These are phyloP conservation scores for Muscicapa adusta DNA, from an alignment of 2,113 vertebrate species.

Conservation along the genomic window DNA sequence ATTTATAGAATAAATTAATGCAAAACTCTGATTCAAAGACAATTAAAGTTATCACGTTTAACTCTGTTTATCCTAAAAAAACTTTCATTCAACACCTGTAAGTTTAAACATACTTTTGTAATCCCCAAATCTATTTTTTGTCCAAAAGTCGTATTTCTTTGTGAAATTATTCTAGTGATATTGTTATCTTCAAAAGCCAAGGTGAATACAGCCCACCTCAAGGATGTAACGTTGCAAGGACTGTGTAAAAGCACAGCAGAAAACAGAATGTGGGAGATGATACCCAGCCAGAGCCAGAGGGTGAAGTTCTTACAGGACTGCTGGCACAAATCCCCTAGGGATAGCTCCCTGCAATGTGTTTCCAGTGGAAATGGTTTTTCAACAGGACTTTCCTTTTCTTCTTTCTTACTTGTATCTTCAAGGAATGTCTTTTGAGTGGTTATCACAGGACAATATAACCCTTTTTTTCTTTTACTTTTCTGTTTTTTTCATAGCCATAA, in stretches of 20 bases:
- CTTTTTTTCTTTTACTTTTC: background rate
- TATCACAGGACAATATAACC: background rate
- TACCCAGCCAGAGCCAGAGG: background rate
- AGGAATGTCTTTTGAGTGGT: background rate
- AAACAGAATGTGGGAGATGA: background rate
- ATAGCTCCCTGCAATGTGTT: background rate
- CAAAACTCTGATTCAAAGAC: background rate
- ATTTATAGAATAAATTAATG: background rate
- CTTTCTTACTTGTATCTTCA: background rate
- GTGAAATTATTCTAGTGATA: background rate
- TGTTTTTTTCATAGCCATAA: background rate
- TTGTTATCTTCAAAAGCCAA: background rate
- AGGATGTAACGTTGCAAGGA: background rate
- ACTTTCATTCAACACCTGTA: background rate
- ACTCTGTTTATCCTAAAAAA: background rate
- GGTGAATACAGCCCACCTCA: background rate
- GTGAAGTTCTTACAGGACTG: background rate
- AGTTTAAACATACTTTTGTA: background rate
- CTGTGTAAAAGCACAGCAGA: background rate
- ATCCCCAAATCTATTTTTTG: background rate
- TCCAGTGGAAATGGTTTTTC: background rate
- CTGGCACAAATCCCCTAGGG: background rate
- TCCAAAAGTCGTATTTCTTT: background rate
- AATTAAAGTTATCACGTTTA: background rate
- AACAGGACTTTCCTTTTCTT: background rate